These are phyloP conservation scores for Gavia stellata DNA, from an alignment of 2,113 vertebrate genomes.

Conservation along the genomic window DNA sequence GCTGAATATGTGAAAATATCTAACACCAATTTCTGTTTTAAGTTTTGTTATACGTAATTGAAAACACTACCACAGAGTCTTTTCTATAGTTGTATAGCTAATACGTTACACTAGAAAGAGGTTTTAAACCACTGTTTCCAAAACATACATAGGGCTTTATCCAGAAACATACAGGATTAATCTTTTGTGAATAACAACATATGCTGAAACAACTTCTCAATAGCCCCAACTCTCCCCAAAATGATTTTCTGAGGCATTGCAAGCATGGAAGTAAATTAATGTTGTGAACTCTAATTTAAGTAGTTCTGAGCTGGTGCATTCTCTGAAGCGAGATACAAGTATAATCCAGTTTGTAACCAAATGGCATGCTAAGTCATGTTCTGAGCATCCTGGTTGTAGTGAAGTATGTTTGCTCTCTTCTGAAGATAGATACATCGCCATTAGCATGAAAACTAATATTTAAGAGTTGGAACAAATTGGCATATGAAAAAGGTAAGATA, in stretches of 20 bases:
- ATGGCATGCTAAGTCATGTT: neutral
- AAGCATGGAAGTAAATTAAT: neutral
- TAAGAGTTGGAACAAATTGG: neutral
- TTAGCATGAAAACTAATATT: neutral
- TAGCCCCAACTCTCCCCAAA: neutral
- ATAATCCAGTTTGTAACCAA: neutral
- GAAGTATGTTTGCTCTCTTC: neutral
- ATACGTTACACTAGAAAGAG: accelerated
- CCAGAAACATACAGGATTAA: neutral
- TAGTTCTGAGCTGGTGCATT: neutral
- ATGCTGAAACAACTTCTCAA: neutral
- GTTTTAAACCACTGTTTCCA: neutral
- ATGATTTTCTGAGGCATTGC: neutral
- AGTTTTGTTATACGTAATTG: neutral
- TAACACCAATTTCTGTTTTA: neutral
- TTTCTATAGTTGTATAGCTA: neutral
- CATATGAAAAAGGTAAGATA: neutral
- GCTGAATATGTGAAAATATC: neutral
- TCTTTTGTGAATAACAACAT: neutral
- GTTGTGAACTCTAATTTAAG: neutral
- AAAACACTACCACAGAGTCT: neutral
- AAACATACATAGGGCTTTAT: neutral
- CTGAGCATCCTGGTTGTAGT: neutral
- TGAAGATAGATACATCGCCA: neutral
- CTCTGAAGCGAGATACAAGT: neutral